phyloP scores from a whole-genome alignment of 1,140 invertebrate genomes.

The Pachypeltis micranthus region DNA sequence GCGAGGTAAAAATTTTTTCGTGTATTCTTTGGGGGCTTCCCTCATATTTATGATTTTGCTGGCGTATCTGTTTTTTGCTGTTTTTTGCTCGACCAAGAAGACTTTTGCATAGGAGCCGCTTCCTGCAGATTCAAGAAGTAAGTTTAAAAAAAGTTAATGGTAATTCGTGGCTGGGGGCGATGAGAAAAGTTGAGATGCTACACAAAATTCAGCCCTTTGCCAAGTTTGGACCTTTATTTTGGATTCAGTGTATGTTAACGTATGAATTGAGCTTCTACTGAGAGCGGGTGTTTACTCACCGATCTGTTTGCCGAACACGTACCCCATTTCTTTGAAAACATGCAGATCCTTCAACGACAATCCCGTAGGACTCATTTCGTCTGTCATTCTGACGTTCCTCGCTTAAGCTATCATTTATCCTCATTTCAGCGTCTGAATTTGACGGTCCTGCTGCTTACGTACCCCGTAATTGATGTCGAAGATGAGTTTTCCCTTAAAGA shows the following conservation, averaged over 20 bases:
- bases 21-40: slow-evolving; percentile 55
- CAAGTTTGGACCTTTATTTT: too few species aligned
- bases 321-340: not conserved
- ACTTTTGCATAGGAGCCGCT: slow-evolving; percentile 18
- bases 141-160: too few species aligned
- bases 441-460: too few species aligned
- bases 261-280: too few species aligned
- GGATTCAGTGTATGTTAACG: too few species aligned
- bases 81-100: slow-evolving; percentile 31
- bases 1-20: slow-evolving; percentile 58
- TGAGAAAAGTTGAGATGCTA: not conserved
- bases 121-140: not conserved
- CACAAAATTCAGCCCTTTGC: too few species aligned
- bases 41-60: slow-evolving; percentile 62
- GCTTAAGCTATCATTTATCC: too few species aligned
- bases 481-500: too few species aligned
- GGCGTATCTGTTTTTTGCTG: slow-evolving; percentile 37
- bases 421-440: too few species aligned
- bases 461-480: too few species aligned
- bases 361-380: not conserved
- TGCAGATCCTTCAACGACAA: not conserved
- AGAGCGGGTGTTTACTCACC: too few species aligned
- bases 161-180: not conserved
- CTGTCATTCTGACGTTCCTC: not conserved
- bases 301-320: not conserved